phyloP scores from a whole-genome alignment of 2,888 invertebrate genomes.

The Linnaemya vulpina region DNA sequence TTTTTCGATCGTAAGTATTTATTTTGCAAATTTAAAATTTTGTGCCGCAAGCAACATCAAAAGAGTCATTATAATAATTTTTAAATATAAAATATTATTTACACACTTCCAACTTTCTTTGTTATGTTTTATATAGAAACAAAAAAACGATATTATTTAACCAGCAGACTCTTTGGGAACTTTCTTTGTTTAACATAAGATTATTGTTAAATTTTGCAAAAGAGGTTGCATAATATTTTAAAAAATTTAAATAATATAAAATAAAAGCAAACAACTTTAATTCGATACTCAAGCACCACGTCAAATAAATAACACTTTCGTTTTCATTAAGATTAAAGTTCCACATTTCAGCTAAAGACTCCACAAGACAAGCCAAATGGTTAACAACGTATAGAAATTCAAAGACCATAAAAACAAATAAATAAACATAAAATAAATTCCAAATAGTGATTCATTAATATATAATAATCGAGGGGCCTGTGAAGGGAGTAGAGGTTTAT shows the following conservation, averaged over 20 bases:
- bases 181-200: slow-evolving; percentile 44
- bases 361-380: slow-evolving; percentile 9
- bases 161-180: slow-evolving; percentile 14
- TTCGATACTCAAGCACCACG: not conserved
- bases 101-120: slow-evolving; percentile 31
- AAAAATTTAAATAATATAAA: slow-evolving; percentile 1
- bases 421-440: not conserved
- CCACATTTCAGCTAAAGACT: slow-evolving; percentile 10
- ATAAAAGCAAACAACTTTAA: not conserved
- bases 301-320: slow-evolving; percentile 28
- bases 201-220: slow-evolving; percentile 13
- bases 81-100: slow-evolving; percentile 18
- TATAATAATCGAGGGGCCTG: no score
- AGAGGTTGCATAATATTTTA: slow-evolving; percentile 23
- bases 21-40: not conserved
- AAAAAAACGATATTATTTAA: slow-evolving; percentile 33
- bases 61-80: slow-evolving; percentile 40
- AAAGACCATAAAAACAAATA: not conserved
- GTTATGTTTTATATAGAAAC: slow-evolving; percentile 16
- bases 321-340: slow-evolving; percentile 19
- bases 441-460: not conserved
- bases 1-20: not conserved
- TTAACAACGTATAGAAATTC: not conserved
- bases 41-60: slow-evolving; percentile 18
- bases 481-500: no score